A percentile compares a stretch with the other conserved stretches of the same genome.
phyloP scores from a whole-genome alignment of 2,113 vertebrate species.

The Phaethornis superciliosus region DNA sequence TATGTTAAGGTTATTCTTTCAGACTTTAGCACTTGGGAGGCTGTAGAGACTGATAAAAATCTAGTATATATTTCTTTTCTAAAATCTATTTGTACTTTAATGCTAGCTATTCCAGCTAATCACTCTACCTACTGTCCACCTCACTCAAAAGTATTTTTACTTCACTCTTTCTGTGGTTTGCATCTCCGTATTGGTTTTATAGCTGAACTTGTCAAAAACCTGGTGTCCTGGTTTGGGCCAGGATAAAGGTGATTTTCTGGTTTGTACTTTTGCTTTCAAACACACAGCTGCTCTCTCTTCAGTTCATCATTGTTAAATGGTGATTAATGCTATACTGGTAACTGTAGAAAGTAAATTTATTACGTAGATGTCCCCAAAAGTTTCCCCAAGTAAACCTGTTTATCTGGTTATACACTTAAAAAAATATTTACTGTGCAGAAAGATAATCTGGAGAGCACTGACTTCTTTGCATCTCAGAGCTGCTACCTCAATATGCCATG shows the following conservation, averaged over 20 bases:
- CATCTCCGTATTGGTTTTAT: background rate
- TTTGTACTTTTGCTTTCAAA: no score
- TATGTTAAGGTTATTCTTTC: background rate
- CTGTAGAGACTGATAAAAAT: background rate
- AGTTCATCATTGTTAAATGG: background rate
- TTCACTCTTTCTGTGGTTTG: background rate
- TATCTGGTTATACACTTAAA: background rate
- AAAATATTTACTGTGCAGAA: background rate
- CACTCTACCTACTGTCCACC: background rate
- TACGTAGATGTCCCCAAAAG: background rate
- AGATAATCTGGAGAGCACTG: background rate
- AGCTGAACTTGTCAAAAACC: background rate
- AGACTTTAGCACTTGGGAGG: background rate
- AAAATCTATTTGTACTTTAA: background rate
- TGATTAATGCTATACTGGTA: background rate
- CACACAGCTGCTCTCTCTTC: background rate
- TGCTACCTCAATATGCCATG: background rate
- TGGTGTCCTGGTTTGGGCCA: no score
- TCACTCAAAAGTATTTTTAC: background rate
- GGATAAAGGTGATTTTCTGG: no score
- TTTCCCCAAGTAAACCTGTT: background rate
- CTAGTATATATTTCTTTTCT: background rate
- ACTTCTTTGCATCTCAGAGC: background rate
- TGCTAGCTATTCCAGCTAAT: background rate
- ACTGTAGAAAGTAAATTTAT: background rate